These are phyloP conservation scores for Pelochelys cantorii DNA, from an alignment of 2,797 vertebrate species.

Conservation along the genomic window DNA sequence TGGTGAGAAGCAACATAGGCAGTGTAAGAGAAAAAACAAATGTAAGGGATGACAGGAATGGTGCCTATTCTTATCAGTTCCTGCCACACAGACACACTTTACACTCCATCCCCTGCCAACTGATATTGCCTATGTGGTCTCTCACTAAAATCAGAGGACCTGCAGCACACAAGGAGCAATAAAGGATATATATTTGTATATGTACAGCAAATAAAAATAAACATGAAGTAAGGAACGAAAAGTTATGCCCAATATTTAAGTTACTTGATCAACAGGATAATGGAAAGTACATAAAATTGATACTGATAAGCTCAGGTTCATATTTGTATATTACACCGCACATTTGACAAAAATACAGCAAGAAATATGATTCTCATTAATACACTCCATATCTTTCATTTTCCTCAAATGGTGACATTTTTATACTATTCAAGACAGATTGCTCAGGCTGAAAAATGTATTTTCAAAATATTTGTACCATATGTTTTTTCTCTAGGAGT, in stretches of 20 bases:
- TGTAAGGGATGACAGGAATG: not conserved
- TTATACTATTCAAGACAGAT: not conserved
- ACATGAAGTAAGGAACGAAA: not conserved
- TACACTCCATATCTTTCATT: not conserved
- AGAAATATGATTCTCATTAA: not conserved
- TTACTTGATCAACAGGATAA: fast-evolving
- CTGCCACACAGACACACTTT: not conserved
- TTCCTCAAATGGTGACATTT: not conserved
- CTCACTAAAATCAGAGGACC: fast-evolving
- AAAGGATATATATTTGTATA: not conserved
- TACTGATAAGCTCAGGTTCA: not conserved
- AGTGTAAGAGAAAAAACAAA: not conserved
- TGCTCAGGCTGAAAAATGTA: not conserved
- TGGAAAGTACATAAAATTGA: not conserved
- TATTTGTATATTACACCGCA: fast-evolving
- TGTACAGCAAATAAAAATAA: not conserved
- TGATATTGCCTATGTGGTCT: not conserved
- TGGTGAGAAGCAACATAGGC: not conserved
- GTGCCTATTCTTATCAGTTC: not conserved
- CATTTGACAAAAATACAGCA: not conserved
- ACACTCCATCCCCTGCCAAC: not conserved
- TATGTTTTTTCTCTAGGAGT: not conserved
- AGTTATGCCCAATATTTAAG: not conserved
- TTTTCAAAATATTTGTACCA: slow-evolving; percentile 1
- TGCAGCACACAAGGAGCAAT: not conserved